These are phyloP conservation scores for Oriolus oriolus DNA, from an alignment of 2,113 vertebrate genomes.

Conservation along the genomic window DNA sequence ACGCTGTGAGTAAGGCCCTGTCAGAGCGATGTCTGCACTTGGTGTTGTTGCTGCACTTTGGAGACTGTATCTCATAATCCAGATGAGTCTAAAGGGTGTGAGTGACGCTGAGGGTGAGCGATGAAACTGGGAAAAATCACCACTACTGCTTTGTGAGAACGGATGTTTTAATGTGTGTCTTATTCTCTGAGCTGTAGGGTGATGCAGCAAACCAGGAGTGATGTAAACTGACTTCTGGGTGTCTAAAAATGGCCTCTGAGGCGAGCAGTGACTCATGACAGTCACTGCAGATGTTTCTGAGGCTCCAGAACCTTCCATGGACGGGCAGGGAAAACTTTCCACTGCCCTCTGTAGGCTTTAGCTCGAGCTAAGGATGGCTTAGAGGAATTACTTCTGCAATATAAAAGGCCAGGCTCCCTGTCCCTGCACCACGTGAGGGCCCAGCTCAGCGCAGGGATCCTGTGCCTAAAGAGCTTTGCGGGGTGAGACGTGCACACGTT, in stretches of 20 bases:
- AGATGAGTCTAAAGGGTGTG: not conserved
- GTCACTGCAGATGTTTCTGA: not conserved
- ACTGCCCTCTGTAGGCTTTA: not conserved
- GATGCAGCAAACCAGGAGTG: not conserved
- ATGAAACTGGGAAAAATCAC: not conserved
- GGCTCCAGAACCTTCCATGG: not conserved
- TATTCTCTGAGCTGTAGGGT: not conserved
- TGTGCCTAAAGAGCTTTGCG: not conserved
- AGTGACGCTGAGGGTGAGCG: not conserved
- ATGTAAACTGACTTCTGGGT: not conserved
- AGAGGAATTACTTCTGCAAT: not conserved
- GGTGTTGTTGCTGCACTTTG: not conserved
- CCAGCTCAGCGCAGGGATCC: not conserved
- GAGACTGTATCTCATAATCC: not conserved
- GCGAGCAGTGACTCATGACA: not conserved
- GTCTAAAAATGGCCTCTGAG: not conserved
- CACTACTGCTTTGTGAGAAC: no score
- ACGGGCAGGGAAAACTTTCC: not conserved
- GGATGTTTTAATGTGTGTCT: not conserved
- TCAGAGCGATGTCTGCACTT: not conserved
- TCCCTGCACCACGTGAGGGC: not conserved
- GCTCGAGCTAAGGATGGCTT: not conserved
- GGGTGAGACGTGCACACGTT: not conserved
- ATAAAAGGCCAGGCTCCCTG: not conserved
- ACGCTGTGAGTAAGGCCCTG: not conserved